A percentile compares a stretch with the other conserved stretches of the same genome.
Conservation (phyloP, 92 coral and sea anemone species). For the Isaurus tuberculatus region DNA sequence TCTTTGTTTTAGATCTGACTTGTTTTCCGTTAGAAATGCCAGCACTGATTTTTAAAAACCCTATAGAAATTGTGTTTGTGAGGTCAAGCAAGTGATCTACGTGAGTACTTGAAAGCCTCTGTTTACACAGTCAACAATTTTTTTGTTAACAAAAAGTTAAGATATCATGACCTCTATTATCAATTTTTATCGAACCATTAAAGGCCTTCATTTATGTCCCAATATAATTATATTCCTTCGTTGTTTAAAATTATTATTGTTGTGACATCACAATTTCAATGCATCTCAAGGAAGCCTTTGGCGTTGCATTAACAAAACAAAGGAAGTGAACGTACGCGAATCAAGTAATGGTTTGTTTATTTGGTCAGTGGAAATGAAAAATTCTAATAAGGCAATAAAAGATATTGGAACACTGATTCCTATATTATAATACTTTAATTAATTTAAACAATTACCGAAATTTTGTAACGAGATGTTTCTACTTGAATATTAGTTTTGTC, state of each 20-base stretch:
- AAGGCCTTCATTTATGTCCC: neutral
- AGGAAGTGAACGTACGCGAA: conserved; percentile 8
- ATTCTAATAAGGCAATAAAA: conserved; percentile 41
- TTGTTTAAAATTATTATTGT: neutral
- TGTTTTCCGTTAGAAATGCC: neutral
- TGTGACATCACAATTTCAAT: conserved; percentile 21
- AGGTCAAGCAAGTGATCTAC: conserved; percentile 17
- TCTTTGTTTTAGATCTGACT: neutral
- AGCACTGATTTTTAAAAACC: neutral
- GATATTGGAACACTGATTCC: neutral
- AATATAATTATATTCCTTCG: neutral
- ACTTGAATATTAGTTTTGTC: neutral
- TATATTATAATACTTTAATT: neutral
- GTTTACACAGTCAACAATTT: neutral
- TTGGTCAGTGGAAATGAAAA: conserved; percentile 45
- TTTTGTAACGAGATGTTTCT: neutral
- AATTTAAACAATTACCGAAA: too few species aligned
- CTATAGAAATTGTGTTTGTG: conserved; percentile 30
- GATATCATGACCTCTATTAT: conserved; percentile 10
- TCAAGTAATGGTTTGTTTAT: conserved; percentile 27
- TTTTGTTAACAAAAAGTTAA: neutral
- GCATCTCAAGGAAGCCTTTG: conserved; percentile 3
- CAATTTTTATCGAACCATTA: neutral
- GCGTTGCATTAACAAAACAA: neutral
- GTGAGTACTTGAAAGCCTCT: neutral